A percentile compares a stretch with the other conserved stretches of the same genome.
Conservation (phyloP, 37 sponge, comb jelly and placozoan genomes). For the Haliclona indistincta region DNA sequence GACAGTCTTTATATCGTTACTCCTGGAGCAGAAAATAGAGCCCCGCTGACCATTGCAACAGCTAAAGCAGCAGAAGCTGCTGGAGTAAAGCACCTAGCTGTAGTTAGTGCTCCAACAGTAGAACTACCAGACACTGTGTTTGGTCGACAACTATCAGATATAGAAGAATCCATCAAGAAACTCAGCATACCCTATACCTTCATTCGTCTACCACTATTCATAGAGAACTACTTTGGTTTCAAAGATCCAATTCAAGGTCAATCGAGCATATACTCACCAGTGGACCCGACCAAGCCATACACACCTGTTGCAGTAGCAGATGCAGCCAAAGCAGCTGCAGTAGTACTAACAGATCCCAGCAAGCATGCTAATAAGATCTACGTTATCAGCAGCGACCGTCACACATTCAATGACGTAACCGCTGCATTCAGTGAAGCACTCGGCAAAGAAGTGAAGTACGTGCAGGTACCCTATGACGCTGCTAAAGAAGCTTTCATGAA, state of each 20-base stretch:
- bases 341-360: constrained; percentile 20
- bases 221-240: constrained; percentile 35
- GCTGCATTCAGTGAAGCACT: constrained; percentile 16
- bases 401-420: constrained; percentile 11
- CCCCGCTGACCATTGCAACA: constrained; percentile 44
- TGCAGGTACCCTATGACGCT: constrained; percentile 31
- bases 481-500: constrained; percentile 41
- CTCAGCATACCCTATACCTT: constrained; percentile 46
- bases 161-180: constrained; percentile 25
- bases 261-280: constrained; percentile 20
- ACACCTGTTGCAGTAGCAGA: constrained; percentile 10
- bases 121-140: constrained; percentile 45
- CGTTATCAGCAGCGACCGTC: constrained; percentile 45
- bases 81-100: constrained; percentile 47
- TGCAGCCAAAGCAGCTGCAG: constrained; percentile 55
- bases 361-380: constrained; percentile 45
- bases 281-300: constrained; percentile 22
- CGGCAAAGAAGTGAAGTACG: constrained; percentile 38
- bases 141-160: constrained; percentile 31
- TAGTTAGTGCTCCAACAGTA: constrained; percentile 37
- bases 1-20: constrained; percentile 59
- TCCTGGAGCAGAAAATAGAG: constrained; percentile 44
- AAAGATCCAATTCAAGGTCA: constrained; percentile 28
- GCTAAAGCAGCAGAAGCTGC: constrained; percentile 58
- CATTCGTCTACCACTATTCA: constrained; percentile 61